These are phyloP conservation scores for Laupala kohalensis DNA, from an alignment of 1,140 invertebrate species.

Conservation along the genomic window DNA sequence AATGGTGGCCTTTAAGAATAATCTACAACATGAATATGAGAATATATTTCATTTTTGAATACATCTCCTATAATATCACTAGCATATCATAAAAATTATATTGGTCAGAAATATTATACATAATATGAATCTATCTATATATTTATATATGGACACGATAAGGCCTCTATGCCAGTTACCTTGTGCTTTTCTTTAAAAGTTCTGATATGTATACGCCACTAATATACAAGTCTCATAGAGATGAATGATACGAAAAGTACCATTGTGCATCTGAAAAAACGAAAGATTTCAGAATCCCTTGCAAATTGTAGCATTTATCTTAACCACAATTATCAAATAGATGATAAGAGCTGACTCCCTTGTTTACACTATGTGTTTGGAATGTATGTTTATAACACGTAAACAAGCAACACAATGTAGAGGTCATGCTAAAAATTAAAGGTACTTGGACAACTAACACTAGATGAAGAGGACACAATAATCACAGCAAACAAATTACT, in stretches of 20 bases:
- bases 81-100: neutral
- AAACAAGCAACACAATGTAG: neutral
- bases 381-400: neutral
- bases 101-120: neutral
- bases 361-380: neutral
- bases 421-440: neutral
- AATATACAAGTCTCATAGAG: neutral
- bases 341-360: neutral
- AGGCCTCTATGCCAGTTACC: neutral
- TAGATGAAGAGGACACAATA: neutral
- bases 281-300: no score
- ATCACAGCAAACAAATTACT: neutral
- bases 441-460: neutral
- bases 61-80: neutral
- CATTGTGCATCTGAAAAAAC: neutral
- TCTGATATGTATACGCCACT: neutral
- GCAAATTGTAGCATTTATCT: neutral
- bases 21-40: neutral
- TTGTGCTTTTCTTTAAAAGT: neutral
- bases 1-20: neutral
- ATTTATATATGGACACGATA: neutral
- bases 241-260: neutral
- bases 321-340: neutral
- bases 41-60: neutral
- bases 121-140: no score